Evolutionary conservation across 2,888 invertebrate species (phyloP).

Genomic region (Neoscelio sp.): DNA sequence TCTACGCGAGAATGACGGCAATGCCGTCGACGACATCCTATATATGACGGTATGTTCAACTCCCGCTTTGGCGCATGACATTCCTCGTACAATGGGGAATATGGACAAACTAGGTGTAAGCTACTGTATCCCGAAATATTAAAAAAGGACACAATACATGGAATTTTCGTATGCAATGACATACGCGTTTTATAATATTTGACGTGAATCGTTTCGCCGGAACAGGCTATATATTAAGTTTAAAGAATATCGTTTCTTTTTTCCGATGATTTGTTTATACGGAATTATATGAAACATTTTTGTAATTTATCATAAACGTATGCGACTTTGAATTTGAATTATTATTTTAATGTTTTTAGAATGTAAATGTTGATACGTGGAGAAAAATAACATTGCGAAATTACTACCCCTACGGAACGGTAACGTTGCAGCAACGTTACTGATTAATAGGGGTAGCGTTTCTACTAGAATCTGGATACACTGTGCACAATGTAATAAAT

Average conservation of each 20-base stretch:
- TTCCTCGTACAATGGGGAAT: conserved; percentile 57
- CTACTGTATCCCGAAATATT: conserved; percentile 34
- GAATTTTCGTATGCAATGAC: conserved; percentile 21
- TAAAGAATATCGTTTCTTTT: neutral
- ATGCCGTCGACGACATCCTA: conserved; percentile 78
- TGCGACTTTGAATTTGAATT: too few species aligned
- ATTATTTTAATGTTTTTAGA: too few species aligned
- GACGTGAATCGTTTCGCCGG: neutral
- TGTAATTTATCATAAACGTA: too few species aligned
- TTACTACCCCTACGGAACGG: too few species aligned
- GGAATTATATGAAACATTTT: neutral
- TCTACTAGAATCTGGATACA: too few species aligned
- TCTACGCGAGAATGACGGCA: conserved; percentile 80
- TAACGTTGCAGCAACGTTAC: too few species aligned
- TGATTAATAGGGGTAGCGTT: too few species aligned
- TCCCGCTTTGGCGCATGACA: conserved; percentile 74
- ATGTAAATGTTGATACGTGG: too few species aligned
- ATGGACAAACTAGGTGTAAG: conserved; percentile 54
- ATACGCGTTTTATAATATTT: conserved; percentile 8
- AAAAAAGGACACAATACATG: conserved; percentile 24
- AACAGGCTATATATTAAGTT: neutral
- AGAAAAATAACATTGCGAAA: too few species aligned
- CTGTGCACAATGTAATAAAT: too few species aligned
- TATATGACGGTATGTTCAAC: conserved; percentile 77
- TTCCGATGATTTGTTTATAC: neutral